Evolutionary conservation across 2,888 invertebrate genomes (phyloP).

Genomic region (Pharmacophagus antenor): DNA sequence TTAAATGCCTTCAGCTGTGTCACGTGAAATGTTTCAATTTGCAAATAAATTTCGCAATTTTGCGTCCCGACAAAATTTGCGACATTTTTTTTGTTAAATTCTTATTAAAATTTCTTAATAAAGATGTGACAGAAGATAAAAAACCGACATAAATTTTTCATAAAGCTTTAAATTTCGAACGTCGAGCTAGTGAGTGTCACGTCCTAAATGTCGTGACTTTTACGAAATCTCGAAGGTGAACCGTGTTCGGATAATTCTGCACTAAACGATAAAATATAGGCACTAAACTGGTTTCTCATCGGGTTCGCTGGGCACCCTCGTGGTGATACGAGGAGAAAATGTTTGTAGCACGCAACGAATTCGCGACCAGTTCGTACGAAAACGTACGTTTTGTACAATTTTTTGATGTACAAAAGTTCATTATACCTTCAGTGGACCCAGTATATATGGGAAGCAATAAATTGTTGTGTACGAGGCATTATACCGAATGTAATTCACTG

Average conservation of each 20-base stretch:
- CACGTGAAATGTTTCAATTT: no score
- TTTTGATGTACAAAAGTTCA: conserved; percentile 14
- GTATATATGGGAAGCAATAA: neutral
- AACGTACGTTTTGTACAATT: conserved; percentile 10
- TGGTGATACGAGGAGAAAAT: conserved; percentile 21
- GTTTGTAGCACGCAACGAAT: conserved; percentile 15
- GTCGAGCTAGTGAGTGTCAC: neutral
- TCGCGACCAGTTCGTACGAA: conserved; percentile 8
- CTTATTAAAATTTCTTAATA: no score
- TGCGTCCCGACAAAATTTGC: neutral
- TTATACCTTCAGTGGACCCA: conserved; percentile 8
- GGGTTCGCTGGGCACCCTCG: conserved; percentile 5
- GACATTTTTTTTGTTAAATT: neutral
- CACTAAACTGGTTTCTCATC: conserved; percentile 25
- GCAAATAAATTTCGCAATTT: no score
- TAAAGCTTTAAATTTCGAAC: no score
- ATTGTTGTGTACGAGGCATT: neutral
- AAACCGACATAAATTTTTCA: no score
- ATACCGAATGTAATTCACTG: neutral
- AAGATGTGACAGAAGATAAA: neutral
- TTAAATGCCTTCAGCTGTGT: no score
- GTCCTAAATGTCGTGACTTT: conserved; percentile 27
- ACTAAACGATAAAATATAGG: conserved; percentile 25
- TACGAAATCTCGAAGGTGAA: conserved; percentile 28
- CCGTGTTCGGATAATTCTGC: conserved; percentile 26